Evolutionary conservation across 35 echinoderm and acorn worm genomes (phyloP).

Genomic region (Heliocidaris erythrogramma): DNA sequence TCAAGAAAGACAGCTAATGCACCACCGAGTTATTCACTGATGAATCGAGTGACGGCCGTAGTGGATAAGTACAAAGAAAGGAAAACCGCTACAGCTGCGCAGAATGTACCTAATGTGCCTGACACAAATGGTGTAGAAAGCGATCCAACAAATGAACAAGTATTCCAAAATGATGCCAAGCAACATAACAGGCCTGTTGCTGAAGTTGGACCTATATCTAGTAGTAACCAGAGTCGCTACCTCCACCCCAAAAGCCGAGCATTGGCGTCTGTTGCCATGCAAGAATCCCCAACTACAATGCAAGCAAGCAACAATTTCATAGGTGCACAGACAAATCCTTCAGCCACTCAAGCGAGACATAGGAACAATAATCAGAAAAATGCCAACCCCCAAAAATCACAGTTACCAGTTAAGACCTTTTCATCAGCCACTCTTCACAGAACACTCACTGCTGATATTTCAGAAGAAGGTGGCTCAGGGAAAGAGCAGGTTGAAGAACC

Average conservation of each 20-base stretch:
- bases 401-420: conserved; percentile 49
- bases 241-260: background rate
- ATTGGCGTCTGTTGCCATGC: background rate
- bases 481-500: conserved; percentile 21
- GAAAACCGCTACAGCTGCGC: background rate
- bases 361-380: conserved; percentile 13
- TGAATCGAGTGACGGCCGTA: background rate
- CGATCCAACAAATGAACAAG: background rate
- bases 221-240: conserved; percentile 21
- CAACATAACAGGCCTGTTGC: background rate
- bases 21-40: conserved; percentile 24
- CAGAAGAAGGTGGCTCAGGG: conserved; percentile 40
- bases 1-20: background rate
- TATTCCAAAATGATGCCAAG: background rate
- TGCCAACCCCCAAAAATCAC: background rate
- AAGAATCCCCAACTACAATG: background rate
- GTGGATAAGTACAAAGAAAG: background rate
- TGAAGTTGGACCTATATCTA: background rate
- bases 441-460: conserved; percentile 61
- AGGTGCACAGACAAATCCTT: background rate
- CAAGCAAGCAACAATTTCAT: background rate
- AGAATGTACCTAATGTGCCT: background rate
- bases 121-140: background rate
- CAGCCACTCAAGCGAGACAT: background rate
- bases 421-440: conserved; percentile 56